Evolutionary conservation across 2,113 vertebrate species (phyloP), one percentile per base, ranked within the genome.

Genomic region (Melospiza melodia): DNA sequence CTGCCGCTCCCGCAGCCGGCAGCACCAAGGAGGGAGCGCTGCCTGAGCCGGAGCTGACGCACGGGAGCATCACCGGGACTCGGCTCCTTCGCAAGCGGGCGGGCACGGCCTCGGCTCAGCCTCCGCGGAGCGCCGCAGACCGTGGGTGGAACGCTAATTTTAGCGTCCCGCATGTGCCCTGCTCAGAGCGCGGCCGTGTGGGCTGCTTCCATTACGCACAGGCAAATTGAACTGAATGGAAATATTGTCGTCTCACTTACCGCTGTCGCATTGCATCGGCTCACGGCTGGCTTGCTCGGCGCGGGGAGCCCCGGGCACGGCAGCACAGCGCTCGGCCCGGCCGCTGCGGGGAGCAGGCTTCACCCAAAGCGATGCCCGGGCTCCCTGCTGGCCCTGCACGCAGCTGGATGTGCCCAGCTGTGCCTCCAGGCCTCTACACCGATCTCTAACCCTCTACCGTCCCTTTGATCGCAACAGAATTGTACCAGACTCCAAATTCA

Each of bases 151-250:
- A 74, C 72, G 54, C 94, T 90, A 95, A 95, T 90, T 88, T 95
- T 91, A 91, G 91, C 30, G 19, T 41, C 35, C 71, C 0, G 75
- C 81, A 6, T 72, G 88, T 37, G 73, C 18, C 5, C 69, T 22
- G 86, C 86, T 84, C 33, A 1, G 37, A 87, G 84, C 59, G 0
- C 5, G 21, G 93, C 2, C 18, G 67, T 69, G 94, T 75, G 85
- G 84, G 94, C 75, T 66, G 95, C 92, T 96, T 95, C 95, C 94
- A 96, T 97, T 93, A 93, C 94, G 85, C 96, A 95, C 68, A 75
- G 92, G 82, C 85, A 59, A 52, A 94, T 89, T 92, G 94, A 94
- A 81, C 65, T 83, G 94, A 90, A 68, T 75, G 93, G 94, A 93
- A 95, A 97, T 92, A 94, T 86, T 75, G 87, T 88, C 57, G 5